Evolutionary conservation across 2,113 vertebrate genomes (phyloP), one percentile per base, ranked within the genome.

Genomic region (Terrapene triunguis): DNA sequence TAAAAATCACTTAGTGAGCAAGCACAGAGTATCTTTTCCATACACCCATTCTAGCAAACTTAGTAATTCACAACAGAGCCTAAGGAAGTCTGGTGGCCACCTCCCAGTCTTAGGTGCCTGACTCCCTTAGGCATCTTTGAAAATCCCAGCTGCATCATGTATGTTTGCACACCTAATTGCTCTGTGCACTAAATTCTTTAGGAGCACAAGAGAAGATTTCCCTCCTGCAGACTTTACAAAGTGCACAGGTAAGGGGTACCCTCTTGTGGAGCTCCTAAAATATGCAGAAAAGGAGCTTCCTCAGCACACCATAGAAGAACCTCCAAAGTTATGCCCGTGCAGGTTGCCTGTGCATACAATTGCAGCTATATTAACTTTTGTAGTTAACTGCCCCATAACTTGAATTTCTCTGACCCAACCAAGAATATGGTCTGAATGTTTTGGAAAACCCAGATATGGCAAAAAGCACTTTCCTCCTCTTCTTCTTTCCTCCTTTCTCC

Each of bases 221-320:
- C 19, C 21, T 57, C 7, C 11, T 65, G 32, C 16, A 4, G 79
- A 1, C 10, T 72, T 47, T 24, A 72, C n/a, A 48, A 11, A 2
- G 1, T 42, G 2, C 6, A 32, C 10, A 3, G 22, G 50, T 87
- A 69, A 87, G 87, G 3, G 1, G 2, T 5, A 84, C 85, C 53
- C 6, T 76, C 38, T 1, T 25, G 0, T 44, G 4, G 8, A 82
- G 5, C 9, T 92, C 57, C 13, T 44, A 51, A 10, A 92, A 69
- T 21, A 78, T 54, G 2, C 27, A n/a, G 35, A 16, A 89, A 47
- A 0, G 0, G 78, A 9, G 85, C 32, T 1, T 1, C n/a, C 7
- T 44, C 55, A 2, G 47, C 0, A 0, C 2, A 53, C 4, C 3
- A 48, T 17, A 21, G 11, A 65, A 44, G 9, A 85, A 3, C 27